Conservation (phyloP, 2,888 invertebrate genomes). For the Rotaria socialis region DNA sequence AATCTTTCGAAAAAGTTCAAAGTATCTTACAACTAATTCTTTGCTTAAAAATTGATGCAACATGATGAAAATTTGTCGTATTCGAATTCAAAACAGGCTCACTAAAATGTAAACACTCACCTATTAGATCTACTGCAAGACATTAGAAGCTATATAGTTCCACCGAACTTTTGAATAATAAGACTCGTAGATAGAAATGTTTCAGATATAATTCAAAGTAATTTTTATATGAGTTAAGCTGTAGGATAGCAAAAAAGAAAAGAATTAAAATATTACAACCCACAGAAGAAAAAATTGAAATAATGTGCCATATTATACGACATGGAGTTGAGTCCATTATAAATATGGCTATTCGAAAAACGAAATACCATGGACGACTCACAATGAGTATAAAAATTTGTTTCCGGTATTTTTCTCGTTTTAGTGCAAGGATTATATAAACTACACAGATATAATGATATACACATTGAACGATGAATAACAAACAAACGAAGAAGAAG, state of each 20-base stretch:
- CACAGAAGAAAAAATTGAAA: background rate
- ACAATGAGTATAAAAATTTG: background rate
- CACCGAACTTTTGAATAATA: no score
- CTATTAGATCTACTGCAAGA: no score
- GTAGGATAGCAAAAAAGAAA: background rate
- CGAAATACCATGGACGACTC: background rate
- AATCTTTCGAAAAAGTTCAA: no score
- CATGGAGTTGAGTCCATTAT: background rate
- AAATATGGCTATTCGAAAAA: background rate
- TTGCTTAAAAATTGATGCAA: no score
- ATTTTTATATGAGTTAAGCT: slow-evolving; percentile 1
- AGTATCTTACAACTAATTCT: no score
- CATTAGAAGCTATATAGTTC: no score
- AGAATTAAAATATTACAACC: background rate
- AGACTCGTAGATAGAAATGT: background rate
- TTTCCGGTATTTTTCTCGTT: background rate
- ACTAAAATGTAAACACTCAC: no score
- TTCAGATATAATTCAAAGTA: background rate
- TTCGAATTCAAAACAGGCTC: no score
- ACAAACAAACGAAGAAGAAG: background rate
- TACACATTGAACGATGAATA: background rate
- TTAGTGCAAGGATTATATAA: background rate
- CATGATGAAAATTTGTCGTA: no score
- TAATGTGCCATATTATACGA: background rate
- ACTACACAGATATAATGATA: background rate